A percentile compares a stretch with the other conserved stretches of the same genome.
These are phyloP conservation scores for Melieria omissa DNA, from an alignment of 2,888 invertebrate genomes.

Conservation along the genomic window DNA sequence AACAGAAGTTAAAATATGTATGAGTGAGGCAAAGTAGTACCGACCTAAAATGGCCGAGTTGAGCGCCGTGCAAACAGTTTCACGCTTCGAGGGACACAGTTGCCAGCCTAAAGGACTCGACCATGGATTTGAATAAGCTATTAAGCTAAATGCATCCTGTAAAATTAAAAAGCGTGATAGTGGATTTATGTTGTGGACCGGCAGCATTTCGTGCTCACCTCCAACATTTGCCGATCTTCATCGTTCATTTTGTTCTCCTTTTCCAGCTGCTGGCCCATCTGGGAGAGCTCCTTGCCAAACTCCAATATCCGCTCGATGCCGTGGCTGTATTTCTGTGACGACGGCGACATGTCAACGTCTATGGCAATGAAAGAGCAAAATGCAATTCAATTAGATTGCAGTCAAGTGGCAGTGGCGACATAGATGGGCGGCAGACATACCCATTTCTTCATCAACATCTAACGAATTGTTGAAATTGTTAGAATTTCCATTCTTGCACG, in stretches of 20 bases:
- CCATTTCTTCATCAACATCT: slow-evolving; percentile 78
- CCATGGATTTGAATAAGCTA: slow-evolving; percentile 98
- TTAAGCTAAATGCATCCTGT: slow-evolving; percentile 96
- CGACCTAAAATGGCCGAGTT: slow-evolving; percentile 97
- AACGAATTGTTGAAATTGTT: slow-evolving; percentile 70
- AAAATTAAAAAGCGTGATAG: slow-evolving; percentile 33
- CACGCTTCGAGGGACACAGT: slow-evolving; percentile 92
- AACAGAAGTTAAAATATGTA: not conserved
- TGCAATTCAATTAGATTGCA: not conserved
- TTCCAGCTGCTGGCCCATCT: slow-evolving; percentile 86
- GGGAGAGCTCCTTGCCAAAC: slow-evolving; percentile 93
- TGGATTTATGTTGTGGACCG: no score
- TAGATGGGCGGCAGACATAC: slow-evolving; percentile 66
- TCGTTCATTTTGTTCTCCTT: slow-evolving; percentile 83
- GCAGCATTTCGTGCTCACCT: slow-evolving; percentile 70
- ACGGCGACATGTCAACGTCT: slow-evolving; percentile 65
- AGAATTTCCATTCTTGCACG: slow-evolving; percentile 64
- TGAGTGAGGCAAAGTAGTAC: slow-evolving; percentile 39
- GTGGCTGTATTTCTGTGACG: slow-evolving; percentile 63
- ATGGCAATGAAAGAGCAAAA: slow-evolving; percentile 11
- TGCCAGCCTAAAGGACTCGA: slow-evolving; percentile 97
- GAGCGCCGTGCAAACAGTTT: slow-evolving; percentile 93
- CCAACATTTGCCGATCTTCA: slow-evolving; percentile 89
- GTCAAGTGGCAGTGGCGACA: not conserved
- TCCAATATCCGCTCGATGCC: slow-evolving; percentile 94